A percentile compares a stretch with the other conserved stretches of the same genome.
phyloP scores from a whole-genome alignment of 2,113 vertebrate species.

The Aphyosemion australe region DNA sequence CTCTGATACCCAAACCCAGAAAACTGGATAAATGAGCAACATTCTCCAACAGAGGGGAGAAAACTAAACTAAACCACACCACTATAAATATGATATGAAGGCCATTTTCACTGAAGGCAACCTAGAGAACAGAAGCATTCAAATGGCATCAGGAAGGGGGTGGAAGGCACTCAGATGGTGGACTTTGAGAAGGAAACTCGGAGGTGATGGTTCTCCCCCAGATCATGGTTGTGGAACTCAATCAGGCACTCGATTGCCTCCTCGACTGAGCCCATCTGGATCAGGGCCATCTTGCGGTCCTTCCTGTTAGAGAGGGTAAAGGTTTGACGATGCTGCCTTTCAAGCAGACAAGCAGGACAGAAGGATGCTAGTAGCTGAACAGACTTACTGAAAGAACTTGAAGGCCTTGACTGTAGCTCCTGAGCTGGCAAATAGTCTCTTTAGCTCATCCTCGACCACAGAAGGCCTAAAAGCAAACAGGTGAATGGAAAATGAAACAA shows the following conservation, averaged over 20 bases:
- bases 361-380: background rate
- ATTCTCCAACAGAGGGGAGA: slow-evolving; percentile 21
- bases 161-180: slow-evolving; percentile 87
- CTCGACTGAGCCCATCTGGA: slow-evolving; percentile 96
- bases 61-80: slow-evolving; percentile 13
- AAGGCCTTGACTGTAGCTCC: slow-evolving; percentile 93
- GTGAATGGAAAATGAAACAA: background rate
- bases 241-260: slow-evolving; percentile 94
- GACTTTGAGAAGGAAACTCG: slow-evolving; percentile 98
- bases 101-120: slow-evolving; percentile 43
- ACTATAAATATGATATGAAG: slow-evolving; percentile 26
- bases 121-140: slow-evolving; percentile 27
- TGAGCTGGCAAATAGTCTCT: slow-evolving; percentile 87
- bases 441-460: slow-evolving; percentile 91
- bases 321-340: too few relatives aligned
- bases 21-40: slow-evolving; percentile 26
- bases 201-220: slow-evolving; percentile 94
- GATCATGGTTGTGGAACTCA: slow-evolving; percentile 95
- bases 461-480: slow-evolving; percentile 79
- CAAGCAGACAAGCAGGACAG: background rate
- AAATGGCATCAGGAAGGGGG: slow-evolving; percentile 35
- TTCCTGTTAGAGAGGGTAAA: slow-evolving; percentile 80
- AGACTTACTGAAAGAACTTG: slow-evolving; percentile 98
- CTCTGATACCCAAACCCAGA: slow-evolving; percentile 11
- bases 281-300: slow-evolving; percentile 97